phyloP scores from a whole-genome alignment of 92 coral and sea anemone genomes.

The Parazoanthus swiftii region DNA sequence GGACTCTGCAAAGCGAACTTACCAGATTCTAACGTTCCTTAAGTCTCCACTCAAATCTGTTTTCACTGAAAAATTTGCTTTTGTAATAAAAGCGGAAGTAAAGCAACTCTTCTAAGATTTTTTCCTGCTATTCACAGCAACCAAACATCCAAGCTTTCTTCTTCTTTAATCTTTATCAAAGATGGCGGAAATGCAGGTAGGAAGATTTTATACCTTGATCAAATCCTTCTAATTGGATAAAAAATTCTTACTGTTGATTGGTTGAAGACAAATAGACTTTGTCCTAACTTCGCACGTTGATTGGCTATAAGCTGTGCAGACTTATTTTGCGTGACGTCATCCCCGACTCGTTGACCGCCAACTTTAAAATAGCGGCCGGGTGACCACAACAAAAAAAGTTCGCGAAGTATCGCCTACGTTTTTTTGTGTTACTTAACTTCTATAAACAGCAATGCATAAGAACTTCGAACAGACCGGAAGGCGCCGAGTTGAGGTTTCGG shows the following conservation, averaged over 20 bases:
- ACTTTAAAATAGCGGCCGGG: neutral
- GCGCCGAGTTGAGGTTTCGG: too few species aligned
- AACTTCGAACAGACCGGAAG: too few species aligned
- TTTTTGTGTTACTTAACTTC: neutral
- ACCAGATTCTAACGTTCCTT: neutral
- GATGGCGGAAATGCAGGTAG: constrained; percentile 14
- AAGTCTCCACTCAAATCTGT: too few species aligned
- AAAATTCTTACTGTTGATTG: neutral
- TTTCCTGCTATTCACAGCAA: too few species aligned
- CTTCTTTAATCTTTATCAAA: neutral
- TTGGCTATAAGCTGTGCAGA: neutral
- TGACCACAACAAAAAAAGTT: neutral
- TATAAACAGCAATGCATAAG: too few species aligned
- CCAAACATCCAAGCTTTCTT: too few species aligned
- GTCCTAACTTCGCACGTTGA: neutral
- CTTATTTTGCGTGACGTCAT: neutral
- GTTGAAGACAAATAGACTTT: constrained; percentile 4
- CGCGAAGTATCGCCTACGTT: neutral
- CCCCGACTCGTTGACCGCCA: constrained; percentile 10
- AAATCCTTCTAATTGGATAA: neutral
- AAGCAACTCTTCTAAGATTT: neutral
- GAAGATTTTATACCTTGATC: constrained; percentile 26
- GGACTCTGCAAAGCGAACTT: neutral
- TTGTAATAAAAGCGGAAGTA: neutral
- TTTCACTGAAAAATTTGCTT: neutral